A percentile compares a stretch with the other conserved stretches of the same genome.
Conservation (phyloP, 2,113 vertebrate genomes). For the Nannobrachium achirus region DNA sequence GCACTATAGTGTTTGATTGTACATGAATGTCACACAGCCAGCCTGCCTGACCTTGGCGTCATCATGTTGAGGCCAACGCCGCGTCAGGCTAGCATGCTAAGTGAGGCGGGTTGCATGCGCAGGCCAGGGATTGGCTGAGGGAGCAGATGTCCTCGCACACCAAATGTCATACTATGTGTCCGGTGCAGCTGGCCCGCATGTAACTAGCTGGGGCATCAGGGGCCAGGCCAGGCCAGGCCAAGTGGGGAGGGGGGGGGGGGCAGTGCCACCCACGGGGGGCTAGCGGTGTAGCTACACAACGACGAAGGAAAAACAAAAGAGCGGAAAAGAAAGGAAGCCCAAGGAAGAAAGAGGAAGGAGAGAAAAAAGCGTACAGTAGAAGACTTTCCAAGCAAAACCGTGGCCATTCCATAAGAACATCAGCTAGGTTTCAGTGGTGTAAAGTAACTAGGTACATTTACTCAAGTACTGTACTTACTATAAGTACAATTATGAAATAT, state of each 20-base stretch:
- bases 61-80: not conserved
- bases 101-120: not conserved
- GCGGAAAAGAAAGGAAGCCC: constrained; percentile 12
- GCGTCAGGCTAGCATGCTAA: constrained; percentile 30
- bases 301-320: not conserved
- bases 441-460: too few relatives aligned
- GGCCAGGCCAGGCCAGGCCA: not conserved
- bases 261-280: not conserved
- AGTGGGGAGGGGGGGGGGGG: not conserved
- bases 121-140: constrained; percentile 9
- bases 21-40: not conserved
- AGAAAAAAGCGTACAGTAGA: constrained; percentile 23
- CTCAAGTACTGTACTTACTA: too few relatives aligned
- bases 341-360: not conserved
- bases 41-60: not conserved
- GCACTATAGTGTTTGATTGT: not conserved
- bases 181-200: constrained; percentile 26
- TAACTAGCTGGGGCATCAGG: not conserved
- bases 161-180: constrained; percentile 35
- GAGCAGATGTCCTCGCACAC: constrained; percentile 38
- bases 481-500: too few relatives aligned
- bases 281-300: constrained; percentile 6
- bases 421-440: too few relatives aligned
- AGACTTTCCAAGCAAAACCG: constrained; percentile 41
- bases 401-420: constrained; percentile 42